Evolutionary conservation across 1,140 invertebrate genomes (phyloP).

Genomic region (Anastrepha ludens): DNA sequence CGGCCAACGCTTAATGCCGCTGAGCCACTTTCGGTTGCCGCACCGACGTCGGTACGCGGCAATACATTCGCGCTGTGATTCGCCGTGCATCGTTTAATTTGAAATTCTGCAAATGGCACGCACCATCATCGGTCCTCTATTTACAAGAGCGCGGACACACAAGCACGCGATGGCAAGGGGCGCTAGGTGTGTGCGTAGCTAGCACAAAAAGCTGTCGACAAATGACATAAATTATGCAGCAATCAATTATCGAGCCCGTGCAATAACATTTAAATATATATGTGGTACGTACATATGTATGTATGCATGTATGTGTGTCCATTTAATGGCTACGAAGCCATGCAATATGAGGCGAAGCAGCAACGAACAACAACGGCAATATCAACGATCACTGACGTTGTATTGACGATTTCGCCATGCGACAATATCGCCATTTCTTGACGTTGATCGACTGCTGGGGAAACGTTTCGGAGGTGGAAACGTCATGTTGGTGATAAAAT

Average conservation of each 20-base stretch:
- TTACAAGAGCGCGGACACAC: not conserved
- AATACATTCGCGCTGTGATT: slow-evolving; percentile 38
- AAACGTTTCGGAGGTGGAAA: not conserved
- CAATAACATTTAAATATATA: not conserved
- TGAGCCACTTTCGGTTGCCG: not conserved
- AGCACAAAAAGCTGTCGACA: slow-evolving; percentile 57
- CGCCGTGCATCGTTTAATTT: slow-evolving; percentile 67
- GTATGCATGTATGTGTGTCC: not conserved
- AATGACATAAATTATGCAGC: slow-evolving; percentile 74
- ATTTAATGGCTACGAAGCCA: not conserved
- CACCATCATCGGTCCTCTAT: slow-evolving; percentile 59
- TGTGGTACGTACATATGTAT: not conserved
- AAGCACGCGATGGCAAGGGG: not conserved
- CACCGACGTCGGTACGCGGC: slow-evolving; percentile 1
- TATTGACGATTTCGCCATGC: slow-evolving; percentile 37
- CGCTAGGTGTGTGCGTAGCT: not conserved
- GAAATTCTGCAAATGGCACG: slow-evolving; percentile 72
- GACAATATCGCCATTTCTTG: slow-evolving; percentile 23
- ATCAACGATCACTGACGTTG: not conserved
- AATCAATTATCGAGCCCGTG: slow-evolving; percentile 67
- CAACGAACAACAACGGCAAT: not conserved
- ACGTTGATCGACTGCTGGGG: not conserved
- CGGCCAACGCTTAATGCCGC: not conserved
- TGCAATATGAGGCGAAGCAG: not conserved
- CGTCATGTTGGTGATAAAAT: not conserved